Conservation (phyloP, 2,113 vertebrate species). For the Jacana jacana region DNA sequence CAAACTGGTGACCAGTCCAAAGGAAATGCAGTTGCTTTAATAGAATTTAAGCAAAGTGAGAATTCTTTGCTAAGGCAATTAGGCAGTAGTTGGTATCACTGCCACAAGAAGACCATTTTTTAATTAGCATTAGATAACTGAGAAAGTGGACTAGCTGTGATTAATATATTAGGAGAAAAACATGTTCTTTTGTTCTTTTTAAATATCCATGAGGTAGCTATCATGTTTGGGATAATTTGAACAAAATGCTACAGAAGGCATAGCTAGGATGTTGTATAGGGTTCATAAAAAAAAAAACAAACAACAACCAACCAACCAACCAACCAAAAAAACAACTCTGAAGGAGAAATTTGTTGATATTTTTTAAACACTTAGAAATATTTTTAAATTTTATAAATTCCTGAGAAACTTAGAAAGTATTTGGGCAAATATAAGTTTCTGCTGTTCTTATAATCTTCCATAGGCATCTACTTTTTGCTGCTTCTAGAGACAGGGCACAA, state of each 20-base stretch:
- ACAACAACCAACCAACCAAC: too few relatives aligned
- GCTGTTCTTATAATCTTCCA: not conserved
- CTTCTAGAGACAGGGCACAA: not conserved
- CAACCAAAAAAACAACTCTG: too few relatives aligned
- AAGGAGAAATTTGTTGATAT: not conserved
- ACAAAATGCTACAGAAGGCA: not conserved
- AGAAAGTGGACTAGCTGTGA: not conserved
- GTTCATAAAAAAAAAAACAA: too few relatives aligned
- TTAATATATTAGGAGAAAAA: not conserved
- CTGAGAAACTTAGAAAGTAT: not conserved
- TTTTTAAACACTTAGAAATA: not conserved
- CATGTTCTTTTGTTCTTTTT: not conserved
- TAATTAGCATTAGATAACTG: not conserved
- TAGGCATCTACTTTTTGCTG: not conserved
- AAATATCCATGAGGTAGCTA: not conserved
- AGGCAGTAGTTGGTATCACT: not conserved
- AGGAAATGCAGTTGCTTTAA: not conserved
- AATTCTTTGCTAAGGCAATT: not conserved
- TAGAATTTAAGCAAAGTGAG: not conserved
- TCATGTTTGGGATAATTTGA: not conserved
- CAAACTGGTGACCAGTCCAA: not conserved
- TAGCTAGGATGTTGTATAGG: not conserved
- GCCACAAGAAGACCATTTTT: not conserved
- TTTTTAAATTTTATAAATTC: not conserved
- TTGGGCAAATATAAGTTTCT: rapidly evolving